Conservation (phyloP, 2,888 invertebrate species). For the Agonopterix subpropinquella region DNA sequence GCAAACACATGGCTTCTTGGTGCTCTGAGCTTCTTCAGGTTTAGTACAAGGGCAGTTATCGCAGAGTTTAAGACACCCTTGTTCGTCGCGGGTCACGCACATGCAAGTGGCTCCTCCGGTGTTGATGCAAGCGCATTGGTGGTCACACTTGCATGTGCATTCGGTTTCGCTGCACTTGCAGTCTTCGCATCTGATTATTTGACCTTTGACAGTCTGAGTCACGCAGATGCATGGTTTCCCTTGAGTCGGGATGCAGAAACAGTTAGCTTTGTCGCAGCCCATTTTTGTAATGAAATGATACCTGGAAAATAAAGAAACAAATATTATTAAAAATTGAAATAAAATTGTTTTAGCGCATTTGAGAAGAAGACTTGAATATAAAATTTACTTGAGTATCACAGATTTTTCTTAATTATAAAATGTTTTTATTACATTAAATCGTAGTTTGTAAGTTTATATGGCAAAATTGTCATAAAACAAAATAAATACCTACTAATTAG, state of each 20-base stretch:
- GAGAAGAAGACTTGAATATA: too few species aligned
- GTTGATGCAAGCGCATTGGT: conserved; percentile 32
- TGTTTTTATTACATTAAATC: too few species aligned
- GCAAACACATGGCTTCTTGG: conserved; percentile 19
- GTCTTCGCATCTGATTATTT: conserved; percentile 3
- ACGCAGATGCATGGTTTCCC: conserved; percentile 15
- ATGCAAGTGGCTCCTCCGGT: conserved; percentile 24
- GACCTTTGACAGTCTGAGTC: conserved; percentile 9
- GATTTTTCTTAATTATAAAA: too few species aligned
- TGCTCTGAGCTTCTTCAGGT: conserved; percentile 13
- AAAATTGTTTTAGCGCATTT: background rate
- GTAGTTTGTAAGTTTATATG: too few species aligned
- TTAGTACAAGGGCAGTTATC: conserved; percentile 16
- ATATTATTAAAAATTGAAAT: background rate
- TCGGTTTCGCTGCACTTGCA: conserved; percentile 17
- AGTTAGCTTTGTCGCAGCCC: conserved; percentile 11
- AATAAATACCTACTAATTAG: too few species aligned
- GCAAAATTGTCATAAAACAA: too few species aligned
- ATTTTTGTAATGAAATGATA: background rate
- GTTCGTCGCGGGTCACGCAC: conserved; percentile 23
- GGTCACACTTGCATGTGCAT: conserved; percentile 20
- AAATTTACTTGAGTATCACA: too few species aligned
- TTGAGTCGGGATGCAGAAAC: conserved; percentile 11
- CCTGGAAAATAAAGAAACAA: background rate
- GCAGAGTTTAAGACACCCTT: conserved; percentile 21